A percentile compares a stretch with the other conserved stretches of the same genome.
Conservation (phyloP, 2,797 vertebrate species). For the Ctenosaura bakeri region DNA sequence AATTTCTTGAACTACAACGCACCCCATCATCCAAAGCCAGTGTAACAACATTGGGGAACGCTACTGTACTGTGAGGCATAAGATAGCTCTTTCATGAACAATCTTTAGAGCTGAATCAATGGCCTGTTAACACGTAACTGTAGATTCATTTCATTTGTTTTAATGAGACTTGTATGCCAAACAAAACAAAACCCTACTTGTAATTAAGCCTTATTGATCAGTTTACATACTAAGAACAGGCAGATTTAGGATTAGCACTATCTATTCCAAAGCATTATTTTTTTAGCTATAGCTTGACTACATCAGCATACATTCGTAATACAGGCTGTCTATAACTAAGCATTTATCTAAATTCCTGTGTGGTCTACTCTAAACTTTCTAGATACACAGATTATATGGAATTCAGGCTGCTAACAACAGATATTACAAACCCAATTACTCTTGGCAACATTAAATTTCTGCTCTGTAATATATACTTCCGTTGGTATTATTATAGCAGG, state of each 20-base stretch:
- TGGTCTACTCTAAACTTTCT: background rate
- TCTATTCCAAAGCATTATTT: background rate
- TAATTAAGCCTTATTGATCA: background rate
- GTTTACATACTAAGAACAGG: background rate
- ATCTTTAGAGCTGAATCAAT: background rate
- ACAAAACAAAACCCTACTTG: background rate
- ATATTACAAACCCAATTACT: slow-evolving; percentile 3
- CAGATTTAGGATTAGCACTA: background rate
- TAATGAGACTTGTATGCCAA: background rate
- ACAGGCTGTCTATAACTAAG: background rate
- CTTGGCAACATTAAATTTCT: slow-evolving; percentile 17
- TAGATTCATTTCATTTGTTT: background rate
- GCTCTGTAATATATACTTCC: background rate
- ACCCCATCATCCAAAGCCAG: background rate
- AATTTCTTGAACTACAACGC: background rate
- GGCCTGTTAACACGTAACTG: background rate
- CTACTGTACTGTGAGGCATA: background rate
- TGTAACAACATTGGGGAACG: background rate
- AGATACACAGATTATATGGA: background rate
- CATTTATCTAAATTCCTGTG: background rate
- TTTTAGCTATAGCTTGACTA: background rate
- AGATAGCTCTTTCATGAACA: background rate
- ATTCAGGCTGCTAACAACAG: background rate
- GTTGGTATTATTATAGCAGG: background rate
- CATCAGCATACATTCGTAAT: background rate